These are phyloP conservation scores for Mesocentrotus franciscanus DNA, from an alignment of 53 echinoderm and acorn worm genomes.

Conservation along the genomic window DNA sequence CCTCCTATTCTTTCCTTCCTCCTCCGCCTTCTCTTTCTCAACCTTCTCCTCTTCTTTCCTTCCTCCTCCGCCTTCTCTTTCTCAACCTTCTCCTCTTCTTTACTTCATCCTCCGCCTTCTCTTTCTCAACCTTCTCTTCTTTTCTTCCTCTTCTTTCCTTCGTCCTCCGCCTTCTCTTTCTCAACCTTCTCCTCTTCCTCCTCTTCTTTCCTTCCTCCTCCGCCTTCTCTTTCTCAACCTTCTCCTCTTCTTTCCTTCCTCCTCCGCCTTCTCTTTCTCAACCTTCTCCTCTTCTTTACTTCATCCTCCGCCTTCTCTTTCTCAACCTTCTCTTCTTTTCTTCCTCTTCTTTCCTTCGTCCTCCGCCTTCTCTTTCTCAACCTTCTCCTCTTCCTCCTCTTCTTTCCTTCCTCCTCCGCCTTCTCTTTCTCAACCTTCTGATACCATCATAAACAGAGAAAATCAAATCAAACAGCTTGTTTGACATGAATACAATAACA, in stretches of 20 bases:
- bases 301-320: background rate
- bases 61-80: background rate
- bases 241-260: background rate
- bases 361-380: background rate
- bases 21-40: background rate
- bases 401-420: background rate
- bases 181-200: background rate
- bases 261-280: background rate
- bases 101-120: background rate
- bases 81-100: background rate
- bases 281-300: background rate
- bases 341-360: background rate
- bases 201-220: background rate
- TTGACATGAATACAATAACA: too few species aligned
- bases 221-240: background rate
- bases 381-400: background rate
- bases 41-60: background rate
- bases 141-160: background rate
- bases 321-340: background rate
- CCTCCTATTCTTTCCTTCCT: background rate
- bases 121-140: background rate
- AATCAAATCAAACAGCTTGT: too few species aligned
- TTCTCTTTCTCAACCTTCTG: too few species aligned
- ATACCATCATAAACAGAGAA: too few species aligned
- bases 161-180: background rate